Evolutionary conservation across 2,888 invertebrate genomes (phyloP), one percentile per base, ranked within the genome.

Genomic region (Cosmia trapezina): DNA sequence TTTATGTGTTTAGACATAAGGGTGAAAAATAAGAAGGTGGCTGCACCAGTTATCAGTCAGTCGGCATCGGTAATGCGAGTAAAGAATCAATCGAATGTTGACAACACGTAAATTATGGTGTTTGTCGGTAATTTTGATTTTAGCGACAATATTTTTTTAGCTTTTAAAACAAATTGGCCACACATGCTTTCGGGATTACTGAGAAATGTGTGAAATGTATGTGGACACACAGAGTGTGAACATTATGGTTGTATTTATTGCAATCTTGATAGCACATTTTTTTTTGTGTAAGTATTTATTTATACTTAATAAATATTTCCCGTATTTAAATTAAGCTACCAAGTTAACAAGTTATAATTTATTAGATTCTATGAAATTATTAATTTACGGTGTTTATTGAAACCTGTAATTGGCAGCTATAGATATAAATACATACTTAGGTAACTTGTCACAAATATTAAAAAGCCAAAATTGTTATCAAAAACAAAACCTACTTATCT

Each of bases 41-140:
- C 3, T 33, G 66, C 56, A 69, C 56, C 28, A 71, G 37, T 80
- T 70, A 69, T 78, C 65, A 72, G 78, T 28, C 49, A n/a, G 68
- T 79, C 87, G 88, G 89, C 83, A 75, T 84, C 80, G 79, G 84
- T 77, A 85, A 84, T 77, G 82, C 78, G 79, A 78, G 83, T 78
- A 73, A 83, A 87, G 86, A 89, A 89, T 91, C 89, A 90, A 90
- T 91, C 88, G 89, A 81, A 86, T 85, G 92, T 85, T 91, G 92
- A 92, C 92, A 92, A 88, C 86, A 85, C 87, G 83, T 88, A 89
- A 92, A 87, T 90, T 90, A 91, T 86, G 78, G 82, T 76, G 69
- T 81, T 80, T 81, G 71, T 65, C 79, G 78, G 85, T 83, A 78
- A 83, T 83, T 86, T 86, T 82, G 73, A 79, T 78, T 83, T 87